Evolutionary conservation across 2,797 vertebrate species (phyloP).

Genomic region (Saxicola maurus): DNA sequence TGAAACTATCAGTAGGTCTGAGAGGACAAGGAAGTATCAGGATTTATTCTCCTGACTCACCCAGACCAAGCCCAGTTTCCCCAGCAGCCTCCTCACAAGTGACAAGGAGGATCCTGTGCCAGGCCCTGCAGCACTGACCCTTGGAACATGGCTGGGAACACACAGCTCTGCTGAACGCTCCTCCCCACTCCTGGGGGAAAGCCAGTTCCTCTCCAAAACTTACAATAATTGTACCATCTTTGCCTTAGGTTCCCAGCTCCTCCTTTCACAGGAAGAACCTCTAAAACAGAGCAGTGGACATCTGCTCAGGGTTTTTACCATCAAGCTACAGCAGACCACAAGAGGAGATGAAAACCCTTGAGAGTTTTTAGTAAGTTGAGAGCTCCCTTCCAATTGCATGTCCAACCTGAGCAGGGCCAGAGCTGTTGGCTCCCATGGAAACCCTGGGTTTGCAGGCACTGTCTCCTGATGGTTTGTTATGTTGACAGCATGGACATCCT

Average conservation of each 20-base stretch:
- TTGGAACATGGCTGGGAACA: background rate
- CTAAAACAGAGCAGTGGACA: background rate
- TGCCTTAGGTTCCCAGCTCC: background rate
- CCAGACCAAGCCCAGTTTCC: background rate
- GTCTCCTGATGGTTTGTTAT: fast-evolving
- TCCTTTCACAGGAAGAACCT: background rate
- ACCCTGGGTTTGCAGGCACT: background rate
- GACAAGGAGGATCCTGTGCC: fast-evolving
- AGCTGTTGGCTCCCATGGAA: background rate
- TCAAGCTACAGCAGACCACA: background rate
- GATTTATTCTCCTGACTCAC: background rate
- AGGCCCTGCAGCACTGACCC: background rate
- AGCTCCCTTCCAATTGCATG: background rate
- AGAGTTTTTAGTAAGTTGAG: background rate
- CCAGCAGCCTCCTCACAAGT: background rate
- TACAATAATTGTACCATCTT: background rate
- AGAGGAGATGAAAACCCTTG: background rate
- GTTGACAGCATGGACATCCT: fast-evolving
- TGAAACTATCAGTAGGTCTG: background rate
- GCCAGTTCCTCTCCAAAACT: background rate
- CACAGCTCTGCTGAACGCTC: fast-evolving
- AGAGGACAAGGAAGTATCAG: background rate
- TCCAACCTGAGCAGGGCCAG: background rate
- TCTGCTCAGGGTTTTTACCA: background rate
- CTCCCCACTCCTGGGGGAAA: background rate